These are phyloP conservation scores for Standfussiana lucernea DNA, from an alignment of 2,888 invertebrate genomes.

Conservation along the genomic window DNA sequence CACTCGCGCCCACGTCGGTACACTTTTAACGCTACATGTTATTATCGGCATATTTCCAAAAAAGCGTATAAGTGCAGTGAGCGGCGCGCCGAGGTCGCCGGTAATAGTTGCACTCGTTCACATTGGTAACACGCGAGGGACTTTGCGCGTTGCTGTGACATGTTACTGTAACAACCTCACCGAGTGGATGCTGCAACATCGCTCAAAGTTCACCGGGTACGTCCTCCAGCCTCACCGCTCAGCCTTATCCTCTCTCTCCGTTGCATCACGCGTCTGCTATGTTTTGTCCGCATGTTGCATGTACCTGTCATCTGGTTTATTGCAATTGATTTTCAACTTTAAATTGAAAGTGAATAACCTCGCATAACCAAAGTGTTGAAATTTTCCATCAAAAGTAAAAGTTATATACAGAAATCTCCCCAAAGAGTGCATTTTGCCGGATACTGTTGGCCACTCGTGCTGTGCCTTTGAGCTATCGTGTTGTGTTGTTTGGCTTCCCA, in stretches of 20 bases:
- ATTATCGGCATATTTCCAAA: constrained; percentile 42
- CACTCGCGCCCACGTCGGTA: not conserved
- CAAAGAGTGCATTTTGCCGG: not conserved
- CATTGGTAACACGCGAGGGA: constrained; percentile 50
- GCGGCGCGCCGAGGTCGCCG: constrained; percentile 50
- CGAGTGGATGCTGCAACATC: not conserved
- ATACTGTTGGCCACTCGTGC: not conserved
- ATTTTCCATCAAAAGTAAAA: constrained; percentile 14
- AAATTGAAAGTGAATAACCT: constrained; percentile 15
- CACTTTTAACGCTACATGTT: constrained; percentile 21
- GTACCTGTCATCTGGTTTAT: constrained; percentile 15
- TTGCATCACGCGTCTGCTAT: not conserved
- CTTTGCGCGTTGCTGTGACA: not conserved
- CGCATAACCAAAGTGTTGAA: not conserved
- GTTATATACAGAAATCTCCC: not conserved
- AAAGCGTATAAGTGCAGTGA: constrained; percentile 30
- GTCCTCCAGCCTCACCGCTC: not conserved
- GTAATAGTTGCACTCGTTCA: constrained; percentile 69
- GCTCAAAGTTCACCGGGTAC: not conserved
- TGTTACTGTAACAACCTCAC: not conserved
- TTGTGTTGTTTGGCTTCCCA: not conserved
- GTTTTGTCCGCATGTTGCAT: constrained; percentile 1
- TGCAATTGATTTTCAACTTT: constrained; percentile 22
- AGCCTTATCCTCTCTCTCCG: not conserved
- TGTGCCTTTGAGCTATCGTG: too few species aligned